Evolutionary conservation across 2,797 vertebrate species (phyloP).

Genomic region (Notamacropus eugenii): DNA sequence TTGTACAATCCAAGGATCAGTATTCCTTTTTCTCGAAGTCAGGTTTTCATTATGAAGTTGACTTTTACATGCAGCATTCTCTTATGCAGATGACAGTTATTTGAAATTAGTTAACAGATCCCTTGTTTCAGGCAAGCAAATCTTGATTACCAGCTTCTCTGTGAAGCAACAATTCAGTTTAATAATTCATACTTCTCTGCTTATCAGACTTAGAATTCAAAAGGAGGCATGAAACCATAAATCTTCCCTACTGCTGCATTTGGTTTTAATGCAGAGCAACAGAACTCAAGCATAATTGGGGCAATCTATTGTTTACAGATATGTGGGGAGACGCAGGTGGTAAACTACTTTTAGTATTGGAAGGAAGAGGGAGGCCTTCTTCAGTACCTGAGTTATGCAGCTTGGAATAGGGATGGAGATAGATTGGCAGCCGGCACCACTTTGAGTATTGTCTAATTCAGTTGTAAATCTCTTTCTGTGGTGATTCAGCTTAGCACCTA

Average conservation of each 20-base stretch:
- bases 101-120: conserved; percentile 80
- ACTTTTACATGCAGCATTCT: conserved; percentile 79
- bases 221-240: conserved; percentile 75
- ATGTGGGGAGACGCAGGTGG: conserved; percentile 70
- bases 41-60: conserved; percentile 72
- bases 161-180: conserved; percentile 66
- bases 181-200: conserved; percentile 82
- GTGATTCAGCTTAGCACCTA: neutral
- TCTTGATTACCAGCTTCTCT: conserved; percentile 76
- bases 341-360: conserved; percentile 69
- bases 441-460: conserved; percentile 26
- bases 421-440: neutral
- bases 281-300: conserved; percentile 80
- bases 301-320: conserved; percentile 83
- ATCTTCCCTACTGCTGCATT: conserved; percentile 77
- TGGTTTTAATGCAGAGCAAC: conserved; percentile 78
- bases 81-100: conserved; percentile 76
- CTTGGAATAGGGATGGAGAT: conserved; percentile 46
- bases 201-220: conserved; percentile 81
- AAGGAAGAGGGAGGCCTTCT: conserved; percentile 65
- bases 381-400: conserved; percentile 65
- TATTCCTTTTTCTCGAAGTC: conserved; percentile 59
- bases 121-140: conserved; percentile 77
- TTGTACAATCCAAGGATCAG: conserved; percentile 58
- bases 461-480: conserved; percentile 38